Evolutionary conservation across 2,797 vertebrate genomes (phyloP).

Genomic region (Anas bahamensis): DNA sequence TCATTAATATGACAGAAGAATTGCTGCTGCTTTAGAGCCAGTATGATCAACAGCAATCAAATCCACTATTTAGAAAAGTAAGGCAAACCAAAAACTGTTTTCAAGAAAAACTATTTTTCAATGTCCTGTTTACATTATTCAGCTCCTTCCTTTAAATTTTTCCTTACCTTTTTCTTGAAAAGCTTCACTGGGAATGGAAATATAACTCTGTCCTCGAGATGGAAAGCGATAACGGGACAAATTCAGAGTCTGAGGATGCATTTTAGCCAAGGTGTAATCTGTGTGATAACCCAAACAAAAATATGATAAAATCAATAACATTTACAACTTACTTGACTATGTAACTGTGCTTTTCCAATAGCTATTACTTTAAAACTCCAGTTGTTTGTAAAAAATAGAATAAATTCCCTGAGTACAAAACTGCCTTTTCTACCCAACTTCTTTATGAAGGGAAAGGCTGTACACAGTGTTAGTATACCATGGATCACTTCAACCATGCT

Average conservation of each 20-base stretch:
- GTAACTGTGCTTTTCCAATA: not conserved
- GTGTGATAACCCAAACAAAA: not conserved
- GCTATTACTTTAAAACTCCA: not conserved
- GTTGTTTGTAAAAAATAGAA: not conserved
- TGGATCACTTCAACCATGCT: not conserved
- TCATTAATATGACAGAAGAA: not conserved
- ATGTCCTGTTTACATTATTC: not conserved
- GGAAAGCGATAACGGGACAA: constrained; percentile 91
- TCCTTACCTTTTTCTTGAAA: constrained; percentile 87
- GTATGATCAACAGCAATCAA: not conserved
- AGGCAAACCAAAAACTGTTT: not conserved
- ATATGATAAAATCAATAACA: not conserved
- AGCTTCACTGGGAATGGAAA: constrained; percentile 91
- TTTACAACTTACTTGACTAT: not conserved
- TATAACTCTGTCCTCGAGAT: constrained; percentile 87
- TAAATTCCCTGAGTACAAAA: not conserved
- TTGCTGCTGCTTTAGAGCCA: not conserved
- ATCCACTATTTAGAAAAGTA: not conserved
- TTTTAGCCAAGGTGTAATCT: constrained; percentile 92
- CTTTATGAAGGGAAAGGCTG: not conserved
- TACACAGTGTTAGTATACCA: not conserved
- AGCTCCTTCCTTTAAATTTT: not conserved
- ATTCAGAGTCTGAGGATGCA: constrained; percentile 83
- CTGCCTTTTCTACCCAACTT: not conserved
- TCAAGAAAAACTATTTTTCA: not conserved